These are phyloP conservation scores for Philopotamus ludificatus DNA, from an alignment of 1,140 invertebrate genomes.

Conservation along the genomic window DNA sequence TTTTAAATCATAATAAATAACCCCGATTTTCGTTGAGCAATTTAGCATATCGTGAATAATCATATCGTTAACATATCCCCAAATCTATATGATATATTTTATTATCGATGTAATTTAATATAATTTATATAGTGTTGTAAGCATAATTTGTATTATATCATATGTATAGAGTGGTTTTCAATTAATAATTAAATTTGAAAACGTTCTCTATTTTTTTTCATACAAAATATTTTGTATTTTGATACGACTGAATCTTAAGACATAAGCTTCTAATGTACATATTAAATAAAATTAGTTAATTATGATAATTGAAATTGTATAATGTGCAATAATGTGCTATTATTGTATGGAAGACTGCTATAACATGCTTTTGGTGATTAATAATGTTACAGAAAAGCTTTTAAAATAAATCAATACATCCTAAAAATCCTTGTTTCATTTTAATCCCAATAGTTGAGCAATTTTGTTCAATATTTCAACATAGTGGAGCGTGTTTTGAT, in stretches of 20 bases:
- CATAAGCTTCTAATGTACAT: conserved; percentile 8
- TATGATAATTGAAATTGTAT: neutral
- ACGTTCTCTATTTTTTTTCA: neutral
- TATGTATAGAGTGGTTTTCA: neutral
- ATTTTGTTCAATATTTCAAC: too few relatives aligned
- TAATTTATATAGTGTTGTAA: neutral
- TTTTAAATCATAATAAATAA: too few relatives aligned
- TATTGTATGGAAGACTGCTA: conserved; percentile 27
- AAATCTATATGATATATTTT: neutral
- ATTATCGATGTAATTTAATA: neutral
- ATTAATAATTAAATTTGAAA: neutral
- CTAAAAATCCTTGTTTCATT: too few relatives aligned
- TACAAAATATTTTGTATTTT: conserved; percentile 21
- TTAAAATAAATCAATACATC: conserved; percentile 22
- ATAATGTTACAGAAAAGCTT: conserved; percentile 6
- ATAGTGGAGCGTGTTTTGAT: too few relatives aligned
- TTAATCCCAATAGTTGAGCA: too few relatives aligned
- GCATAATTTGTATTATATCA: neutral
- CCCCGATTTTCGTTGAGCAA: too few relatives aligned
- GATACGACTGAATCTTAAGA: conserved; percentile 29
- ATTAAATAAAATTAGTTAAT: neutral
- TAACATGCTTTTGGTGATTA: conserved; percentile 27
- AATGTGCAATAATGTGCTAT: conserved; percentile 18
- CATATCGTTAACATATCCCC: conserved; percentile 10
- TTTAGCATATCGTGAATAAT: neutral